Evolutionary conservation across 2,113 vertebrate species (phyloP).

Genomic region (Glaucomys volans): DNA sequence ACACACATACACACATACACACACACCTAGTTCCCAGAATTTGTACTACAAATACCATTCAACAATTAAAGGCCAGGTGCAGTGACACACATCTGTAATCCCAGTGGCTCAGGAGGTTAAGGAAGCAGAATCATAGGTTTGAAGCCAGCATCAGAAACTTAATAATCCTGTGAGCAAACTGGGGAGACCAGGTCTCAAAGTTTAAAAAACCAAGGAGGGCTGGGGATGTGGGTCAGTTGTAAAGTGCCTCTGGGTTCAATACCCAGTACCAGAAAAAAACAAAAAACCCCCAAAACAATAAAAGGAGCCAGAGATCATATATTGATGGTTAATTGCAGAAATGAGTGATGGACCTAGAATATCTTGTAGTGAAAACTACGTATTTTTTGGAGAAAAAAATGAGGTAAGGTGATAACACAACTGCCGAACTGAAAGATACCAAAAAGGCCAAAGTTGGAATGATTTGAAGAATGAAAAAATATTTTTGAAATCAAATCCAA

Average conservation of each 20-base stretch:
- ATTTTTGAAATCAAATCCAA: neutral
- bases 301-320: neutral
- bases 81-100: no score
- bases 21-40: neutral
- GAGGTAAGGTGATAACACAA: neutral
- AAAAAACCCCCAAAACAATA: neutral
- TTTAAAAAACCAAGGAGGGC: no score
- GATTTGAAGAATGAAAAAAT: neutral
- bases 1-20: neutral
- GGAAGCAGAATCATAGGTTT: no score
- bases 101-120: no score
- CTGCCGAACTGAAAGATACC: neutral
- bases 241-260: no score
- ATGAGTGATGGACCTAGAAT: neutral
- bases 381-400: neutral
- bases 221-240: no score
- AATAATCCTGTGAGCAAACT: no score
- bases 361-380: neutral
- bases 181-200: no score
- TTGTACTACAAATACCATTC: neutral
- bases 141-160: no score
- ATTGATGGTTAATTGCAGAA: neutral
- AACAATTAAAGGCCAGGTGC: neutral
- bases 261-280: no score
- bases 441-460: neutral